A percentile compares a stretch with the other conserved stretches of the same genome.
Conservation (phyloP, 2,113 vertebrate genomes). For the Platichthys stellatus region DNA sequence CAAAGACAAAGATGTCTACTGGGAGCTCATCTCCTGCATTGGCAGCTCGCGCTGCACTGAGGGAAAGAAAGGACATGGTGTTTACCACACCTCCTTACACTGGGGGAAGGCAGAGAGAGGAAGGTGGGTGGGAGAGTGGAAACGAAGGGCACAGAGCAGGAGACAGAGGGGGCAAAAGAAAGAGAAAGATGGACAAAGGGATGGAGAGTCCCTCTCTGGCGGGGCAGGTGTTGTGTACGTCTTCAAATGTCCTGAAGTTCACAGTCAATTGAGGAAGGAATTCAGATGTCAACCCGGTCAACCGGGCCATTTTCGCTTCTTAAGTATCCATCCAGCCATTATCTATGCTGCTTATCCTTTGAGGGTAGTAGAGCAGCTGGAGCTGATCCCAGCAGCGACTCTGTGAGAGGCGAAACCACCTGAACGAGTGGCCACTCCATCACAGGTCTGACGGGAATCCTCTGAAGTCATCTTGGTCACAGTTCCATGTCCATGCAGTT, state of each 20-base stretch:
- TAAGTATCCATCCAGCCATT: background rate
- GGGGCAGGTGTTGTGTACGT: background rate
- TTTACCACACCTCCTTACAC: conserved; percentile 79
- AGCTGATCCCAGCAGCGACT: background rate
- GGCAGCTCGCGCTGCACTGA: conserved; percentile 90
- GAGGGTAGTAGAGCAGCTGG: background rate
- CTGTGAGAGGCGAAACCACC: background rate
- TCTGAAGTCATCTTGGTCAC: background rate
- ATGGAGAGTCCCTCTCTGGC: conserved; percentile 1
- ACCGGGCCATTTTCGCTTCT: conserved; percentile 14
- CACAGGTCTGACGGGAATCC: background rate
- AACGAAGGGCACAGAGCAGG: background rate
- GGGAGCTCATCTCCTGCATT: conserved; percentile 88
- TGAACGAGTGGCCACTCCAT: background rate
- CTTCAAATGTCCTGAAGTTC: conserved; percentile 29
- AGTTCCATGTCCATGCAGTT: conserved; percentile 11
- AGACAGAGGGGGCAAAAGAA: background rate
- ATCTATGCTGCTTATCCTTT: background rate
- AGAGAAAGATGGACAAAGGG: conserved; percentile 17
- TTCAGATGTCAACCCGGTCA: background rate
- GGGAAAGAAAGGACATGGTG: conserved; percentile 86
- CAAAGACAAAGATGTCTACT: conserved; percentile 89
- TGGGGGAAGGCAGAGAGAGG: conserved; percentile 41
- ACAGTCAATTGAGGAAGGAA: conserved; percentile 3
- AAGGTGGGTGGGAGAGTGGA: background rate